A percentile compares a stretch with the other conserved stretches of the same genome.
These are phyloP conservation scores for Pachydiplax longipennis DNA, from an alignment of 2,888 invertebrate species.

Conservation along the genomic window DNA sequence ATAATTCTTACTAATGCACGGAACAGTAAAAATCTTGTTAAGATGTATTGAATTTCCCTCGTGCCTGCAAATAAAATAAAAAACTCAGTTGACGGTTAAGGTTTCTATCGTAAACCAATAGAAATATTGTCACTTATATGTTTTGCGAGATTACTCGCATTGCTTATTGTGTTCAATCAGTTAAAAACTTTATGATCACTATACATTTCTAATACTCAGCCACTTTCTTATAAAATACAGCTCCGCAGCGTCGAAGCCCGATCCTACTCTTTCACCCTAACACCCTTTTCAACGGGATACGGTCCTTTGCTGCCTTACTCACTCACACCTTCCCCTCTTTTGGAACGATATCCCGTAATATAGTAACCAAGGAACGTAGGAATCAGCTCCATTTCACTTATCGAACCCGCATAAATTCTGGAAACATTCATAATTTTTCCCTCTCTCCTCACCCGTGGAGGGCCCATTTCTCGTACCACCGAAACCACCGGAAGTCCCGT, in stretches of 20 bases:
- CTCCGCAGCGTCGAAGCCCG: neutral
- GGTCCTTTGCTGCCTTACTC: neutral
- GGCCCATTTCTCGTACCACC: neutral
- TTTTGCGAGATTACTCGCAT: too few species aligned
- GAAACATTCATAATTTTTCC: neutral
- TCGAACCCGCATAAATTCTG: neutral
- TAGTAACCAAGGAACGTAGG: neutral
- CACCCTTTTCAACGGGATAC: neutral
- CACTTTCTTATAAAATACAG: too few species aligned
- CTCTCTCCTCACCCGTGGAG: neutral
- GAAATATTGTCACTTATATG: too few species aligned
- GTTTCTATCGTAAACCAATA: too few species aligned
- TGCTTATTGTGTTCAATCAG: too few species aligned
- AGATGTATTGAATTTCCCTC: too few species aligned
- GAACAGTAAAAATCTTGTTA: too few species aligned
- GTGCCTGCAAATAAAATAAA: too few species aligned
- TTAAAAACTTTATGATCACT: too few species aligned
- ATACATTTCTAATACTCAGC: too few species aligned
- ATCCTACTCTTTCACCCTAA: neutral
- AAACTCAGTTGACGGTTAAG: too few species aligned
- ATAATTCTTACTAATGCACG: too few species aligned
- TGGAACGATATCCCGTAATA: neutral
- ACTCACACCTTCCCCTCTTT: neutral
- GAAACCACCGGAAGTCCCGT: neutral
- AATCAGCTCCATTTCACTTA: slow-evolving; percentile 4